These are phyloP conservation scores for Ochlodes sylvanus DNA, from an alignment of 2,888 invertebrate species.

Conservation along the genomic window DNA sequence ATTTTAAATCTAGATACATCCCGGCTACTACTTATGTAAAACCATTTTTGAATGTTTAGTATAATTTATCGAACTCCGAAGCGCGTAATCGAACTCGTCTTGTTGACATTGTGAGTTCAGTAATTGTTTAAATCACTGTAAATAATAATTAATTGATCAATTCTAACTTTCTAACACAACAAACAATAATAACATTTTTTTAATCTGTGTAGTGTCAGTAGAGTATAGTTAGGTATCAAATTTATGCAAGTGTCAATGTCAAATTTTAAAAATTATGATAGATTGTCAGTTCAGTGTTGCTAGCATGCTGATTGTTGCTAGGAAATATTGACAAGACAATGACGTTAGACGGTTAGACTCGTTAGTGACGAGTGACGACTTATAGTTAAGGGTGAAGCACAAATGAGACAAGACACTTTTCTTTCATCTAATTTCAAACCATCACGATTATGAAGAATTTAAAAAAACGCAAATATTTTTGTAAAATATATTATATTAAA, in stretches of 20 bases:
- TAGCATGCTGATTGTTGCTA: conserved; percentile 21
- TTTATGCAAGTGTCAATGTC: conserved; percentile 13
- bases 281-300: conserved; percentile 20
- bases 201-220: no score
- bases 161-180: conserved; percentile 29
- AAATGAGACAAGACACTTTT: neutral
- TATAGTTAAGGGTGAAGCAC: conserved; percentile 5
- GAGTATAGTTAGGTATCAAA: no score
- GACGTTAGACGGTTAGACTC: no score
- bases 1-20: conserved; percentile 76
- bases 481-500: neutral
- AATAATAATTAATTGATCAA: conserved; percentile 28
- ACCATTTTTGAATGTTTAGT: conserved; percentile 47
- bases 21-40: conserved; percentile 53
- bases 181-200: conserved; percentile 33
- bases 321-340: neutral
- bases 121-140: conserved; percentile 40
- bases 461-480: neutral
- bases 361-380: no score
- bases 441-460: no score
- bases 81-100: conserved; percentile 63
- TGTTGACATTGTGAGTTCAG: conserved; percentile 46
- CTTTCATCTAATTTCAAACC: no score
- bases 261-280: conserved; percentile 27
- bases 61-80: conserved; percentile 60